Conservation (phyloP, 2,888 invertebrate species). For the Synergus gifuensis region DNA sequence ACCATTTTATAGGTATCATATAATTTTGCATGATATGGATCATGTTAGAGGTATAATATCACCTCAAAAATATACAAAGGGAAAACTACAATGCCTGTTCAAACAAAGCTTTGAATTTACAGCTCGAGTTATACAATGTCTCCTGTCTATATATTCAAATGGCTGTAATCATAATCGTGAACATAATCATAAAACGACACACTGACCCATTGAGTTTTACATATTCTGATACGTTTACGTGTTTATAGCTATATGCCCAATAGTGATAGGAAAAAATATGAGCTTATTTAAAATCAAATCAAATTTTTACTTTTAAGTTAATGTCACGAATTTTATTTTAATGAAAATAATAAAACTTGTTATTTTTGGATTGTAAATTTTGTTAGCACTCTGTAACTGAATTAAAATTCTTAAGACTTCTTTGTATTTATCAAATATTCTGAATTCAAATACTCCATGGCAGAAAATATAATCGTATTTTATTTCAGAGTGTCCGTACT, state of each 20-base stretch:
- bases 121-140: not conserved
- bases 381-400: too few species aligned
- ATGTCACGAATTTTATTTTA: too few species aligned
- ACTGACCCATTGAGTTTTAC: not conserved
- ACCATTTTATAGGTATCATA: not conserved
- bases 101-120: not conserved
- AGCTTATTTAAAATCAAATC: not conserved
- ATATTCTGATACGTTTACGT: not conserved
- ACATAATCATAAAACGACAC: conserved; percentile 16
- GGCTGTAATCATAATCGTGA: not conserved
- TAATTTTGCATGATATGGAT: not conserved
- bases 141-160: not conserved
- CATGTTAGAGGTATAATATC: not conserved
- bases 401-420: too few species aligned
- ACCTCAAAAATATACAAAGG: not conserved
- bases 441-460: too few species aligned
- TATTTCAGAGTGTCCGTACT: too few species aligned
- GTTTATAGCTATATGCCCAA: not conserved
- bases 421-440: too few species aligned
- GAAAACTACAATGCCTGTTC: not conserved
- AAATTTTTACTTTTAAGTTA: not conserved
- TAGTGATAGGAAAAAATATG: not conserved
- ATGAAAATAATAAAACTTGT: too few species aligned
- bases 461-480: too few species aligned
- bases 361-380: too few species aligned